These are phyloP conservation scores for Cremastobaeus sp. DNA, from an alignment of 2,888 invertebrate species.

Conservation along the genomic window DNA sequence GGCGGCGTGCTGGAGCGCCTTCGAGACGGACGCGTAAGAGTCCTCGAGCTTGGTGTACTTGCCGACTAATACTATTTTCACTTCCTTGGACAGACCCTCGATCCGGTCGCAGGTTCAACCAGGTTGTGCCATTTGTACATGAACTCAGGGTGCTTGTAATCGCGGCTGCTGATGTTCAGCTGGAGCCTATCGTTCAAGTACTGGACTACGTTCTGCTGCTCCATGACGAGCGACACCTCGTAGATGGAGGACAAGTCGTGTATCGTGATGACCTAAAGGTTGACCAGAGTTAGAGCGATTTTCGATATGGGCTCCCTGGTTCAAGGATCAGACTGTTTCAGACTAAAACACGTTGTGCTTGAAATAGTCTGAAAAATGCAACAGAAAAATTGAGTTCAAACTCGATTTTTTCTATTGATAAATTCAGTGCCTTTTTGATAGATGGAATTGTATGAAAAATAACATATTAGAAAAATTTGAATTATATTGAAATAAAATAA, in stretches of 20 bases:
- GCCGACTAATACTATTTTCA: slow-evolving; percentile 94
- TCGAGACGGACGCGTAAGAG: slow-evolving; percentile 97
- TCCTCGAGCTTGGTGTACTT: slow-evolving; percentile 98
- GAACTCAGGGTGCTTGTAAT: slow-evolving; percentile 83
- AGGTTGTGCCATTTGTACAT: slow-evolving; percentile 95
- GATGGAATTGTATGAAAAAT: too few relatives aligned
- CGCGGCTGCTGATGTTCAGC: slow-evolving; percentile 83
- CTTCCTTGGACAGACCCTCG: slow-evolving; percentile 89
- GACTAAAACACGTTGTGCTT: too few relatives aligned
- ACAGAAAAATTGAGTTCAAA: too few relatives aligned
- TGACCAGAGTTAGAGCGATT: too few relatives aligned
- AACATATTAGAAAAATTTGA: too few relatives aligned
- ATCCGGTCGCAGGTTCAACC: slow-evolving; percentile 90
- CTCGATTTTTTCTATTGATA: too few relatives aligned
- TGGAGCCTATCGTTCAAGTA: slow-evolving; percentile 90
- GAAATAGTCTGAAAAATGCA: too few relatives aligned
- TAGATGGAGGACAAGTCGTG: slow-evolving; percentile 97
- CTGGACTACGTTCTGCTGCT: slow-evolving; percentile 91
- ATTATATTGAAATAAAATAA: too few relatives aligned
- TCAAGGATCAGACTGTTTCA: too few relatives aligned
- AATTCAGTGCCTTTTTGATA: too few relatives aligned
- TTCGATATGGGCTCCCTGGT: too few relatives aligned
- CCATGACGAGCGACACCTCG: slow-evolving; percentile 95
- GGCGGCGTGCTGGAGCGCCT: slow-evolving; percentile 96
- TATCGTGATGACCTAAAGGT: slow-evolving; percentile 91